Evolutionary conservation across 2,113 vertebrate genomes (phyloP).

Genomic region (Anoplopoma fimbria): DNA sequence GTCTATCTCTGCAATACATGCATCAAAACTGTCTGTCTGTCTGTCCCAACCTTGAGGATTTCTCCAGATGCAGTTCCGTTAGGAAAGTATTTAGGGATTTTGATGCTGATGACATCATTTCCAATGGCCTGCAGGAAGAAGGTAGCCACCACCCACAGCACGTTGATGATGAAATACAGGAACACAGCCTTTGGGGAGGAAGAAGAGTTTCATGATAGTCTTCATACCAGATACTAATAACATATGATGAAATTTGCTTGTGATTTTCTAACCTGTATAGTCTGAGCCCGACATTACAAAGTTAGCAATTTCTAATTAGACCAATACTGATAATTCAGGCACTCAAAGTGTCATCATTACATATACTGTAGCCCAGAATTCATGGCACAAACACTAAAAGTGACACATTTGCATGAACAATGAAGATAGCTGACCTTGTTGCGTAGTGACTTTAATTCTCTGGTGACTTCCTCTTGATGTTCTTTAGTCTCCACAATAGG

Average conservation of each 20-base stretch:
- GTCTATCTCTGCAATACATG: background rate
- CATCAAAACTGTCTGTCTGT: background rate
- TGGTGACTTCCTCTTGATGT: conserved; percentile 71
- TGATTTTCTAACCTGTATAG: background rate
- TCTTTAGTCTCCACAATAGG: conserved; percentile 72
- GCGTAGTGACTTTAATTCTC: conserved; percentile 84
- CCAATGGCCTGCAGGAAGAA: conserved; percentile 87
- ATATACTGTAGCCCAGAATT: background rate
- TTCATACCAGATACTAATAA: background rate
- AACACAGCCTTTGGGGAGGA: conserved; percentile 81
- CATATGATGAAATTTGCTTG: background rate
- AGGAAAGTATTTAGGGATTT: conserved; percentile 78
- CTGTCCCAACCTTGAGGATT: conserved; percentile 57
- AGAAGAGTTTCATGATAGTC: background rate
- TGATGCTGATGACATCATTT: conserved; percentile 81
- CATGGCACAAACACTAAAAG: background rate
- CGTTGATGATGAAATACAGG: conserved; percentile 86
- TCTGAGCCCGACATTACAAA: background rate
- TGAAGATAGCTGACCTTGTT: conserved; percentile 79
- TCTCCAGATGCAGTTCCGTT: conserved; percentile 68
- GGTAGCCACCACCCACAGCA: conserved; percentile 87
- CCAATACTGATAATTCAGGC: background rate
- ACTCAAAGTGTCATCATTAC: background rate
- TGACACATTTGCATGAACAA: background rate
- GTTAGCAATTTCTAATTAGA: background rate